Evolutionary conservation across 2,797 vertebrate species (phyloP), one percentile per base, ranked within the genome.

Genomic region (Trachops cirrhosus): DNA sequence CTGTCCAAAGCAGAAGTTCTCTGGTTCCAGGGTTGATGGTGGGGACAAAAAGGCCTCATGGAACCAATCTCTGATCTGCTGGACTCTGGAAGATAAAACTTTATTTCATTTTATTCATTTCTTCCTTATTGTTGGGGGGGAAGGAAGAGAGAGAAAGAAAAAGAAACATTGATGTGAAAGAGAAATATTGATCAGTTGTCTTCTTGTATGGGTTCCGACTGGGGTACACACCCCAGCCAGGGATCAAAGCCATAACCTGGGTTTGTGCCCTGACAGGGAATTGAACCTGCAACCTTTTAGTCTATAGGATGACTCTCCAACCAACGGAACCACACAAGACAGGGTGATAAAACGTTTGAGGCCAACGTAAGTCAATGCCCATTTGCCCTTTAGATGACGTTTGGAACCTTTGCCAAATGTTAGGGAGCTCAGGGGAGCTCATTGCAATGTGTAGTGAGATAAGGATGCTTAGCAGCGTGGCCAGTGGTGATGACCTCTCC

Each of bases 331-430:
- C 59, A 62, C 14, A 5, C 29, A 62, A 29, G 59, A 12, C 59
- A 62, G 59, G 29, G 6, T 11, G 4, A 62, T 62, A 62, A 62
- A 62, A 68, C 32, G 39, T 59, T 59, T 22, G 7, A 89, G 70
- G 34, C 6, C 22, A 75, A 64, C 37, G 37, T 16, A 41, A 19
- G 34, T 32, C 57, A 46, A 48, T 57, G 37, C 48, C 59, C 9
- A 15, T 19, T 74, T 87, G 52, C 64, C 41, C 89, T 86, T 54
- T 32, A 48, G 52, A 54, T 54, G 39, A 82, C 5, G 11, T 88
- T 70, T 64, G 67, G 78, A 92, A 85, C 46, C 73, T 85, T 64
- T 52, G 44, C 15, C 57, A 82, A 89, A 41, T 57, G 24, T 5
- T 64, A 34, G n/a, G 16, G 73, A 9, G 74, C 21, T 14, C 12